Conservation (phyloP, 2,888 invertebrate species). For the Ectemnius cavifrons region DNA sequence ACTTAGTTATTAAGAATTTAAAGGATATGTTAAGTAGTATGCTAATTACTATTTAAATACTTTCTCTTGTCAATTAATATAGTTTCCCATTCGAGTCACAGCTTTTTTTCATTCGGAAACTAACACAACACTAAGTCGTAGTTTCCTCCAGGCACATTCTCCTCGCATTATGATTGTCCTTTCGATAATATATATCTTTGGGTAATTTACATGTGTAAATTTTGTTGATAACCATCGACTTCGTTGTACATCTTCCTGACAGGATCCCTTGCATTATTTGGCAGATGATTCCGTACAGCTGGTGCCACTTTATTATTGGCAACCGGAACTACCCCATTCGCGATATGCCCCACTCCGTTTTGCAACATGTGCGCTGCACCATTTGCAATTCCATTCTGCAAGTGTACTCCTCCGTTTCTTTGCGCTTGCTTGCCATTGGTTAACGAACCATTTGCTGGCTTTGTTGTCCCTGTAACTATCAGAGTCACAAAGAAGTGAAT, state of each 20-base stretch:
- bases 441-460: constrained; percentile 73
- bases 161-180: no score
- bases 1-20: no score
- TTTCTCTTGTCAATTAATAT: no score
- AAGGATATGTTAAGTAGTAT: no score
- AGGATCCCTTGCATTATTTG: constrained; percentile 61
- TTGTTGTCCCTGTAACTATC: constrained; percentile 32
- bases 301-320: constrained; percentile 68
- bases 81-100: no score
- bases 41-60: no score
- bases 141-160: no score
- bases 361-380: constrained; percentile 66
- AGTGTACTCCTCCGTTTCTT: constrained; percentile 62
- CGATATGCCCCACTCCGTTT: constrained; percentile 68
- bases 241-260: constrained; percentile 77
- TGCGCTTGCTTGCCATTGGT: constrained; percentile 72
- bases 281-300: constrained; percentile 55
- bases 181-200: no score
- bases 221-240: constrained; percentile 76
- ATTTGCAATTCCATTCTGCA: constrained; percentile 60
- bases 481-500: background rate
- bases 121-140: no score
- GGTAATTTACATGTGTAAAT: constrained; percentile 55
- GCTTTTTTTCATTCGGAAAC: no score
- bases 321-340: constrained; percentile 63